These are phyloP conservation scores for Selene dorsalis DNA, from an alignment of 2,797 vertebrate genomes.

Conservation along the genomic window DNA sequence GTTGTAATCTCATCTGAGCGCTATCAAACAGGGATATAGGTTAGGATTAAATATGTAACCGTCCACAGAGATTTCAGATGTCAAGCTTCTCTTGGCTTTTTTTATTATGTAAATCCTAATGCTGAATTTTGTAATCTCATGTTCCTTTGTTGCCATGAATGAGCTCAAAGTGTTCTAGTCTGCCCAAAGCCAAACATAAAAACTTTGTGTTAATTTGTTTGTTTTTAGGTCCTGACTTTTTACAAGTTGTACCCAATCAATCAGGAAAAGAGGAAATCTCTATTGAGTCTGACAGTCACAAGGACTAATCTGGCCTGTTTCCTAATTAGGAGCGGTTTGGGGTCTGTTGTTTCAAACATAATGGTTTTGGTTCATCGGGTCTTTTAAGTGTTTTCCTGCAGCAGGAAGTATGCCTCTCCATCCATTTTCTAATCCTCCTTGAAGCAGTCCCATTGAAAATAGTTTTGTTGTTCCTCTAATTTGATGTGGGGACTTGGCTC, in stretches of 20 bases:
- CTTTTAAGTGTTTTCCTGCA: constrained; percentile 49
- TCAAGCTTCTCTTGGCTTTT: constrained; percentile 19
- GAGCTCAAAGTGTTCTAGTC: constrained; percentile 17
- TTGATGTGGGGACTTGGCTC: constrained; percentile 26
- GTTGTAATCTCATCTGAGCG: constrained; percentile 36
- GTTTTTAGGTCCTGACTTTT: neutral
- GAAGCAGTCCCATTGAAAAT: constrained; percentile 21
- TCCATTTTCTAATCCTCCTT: constrained; percentile 27
- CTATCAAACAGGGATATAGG: constrained; percentile 2
- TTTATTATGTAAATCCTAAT: constrained; percentile 51
- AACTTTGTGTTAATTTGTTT: constrained; percentile 10
- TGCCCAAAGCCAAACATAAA: neutral
- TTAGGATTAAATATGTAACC: constrained; percentile 56
- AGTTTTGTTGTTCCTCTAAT: constrained; percentile 13
- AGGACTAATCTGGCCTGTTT: constrained; percentile 29
- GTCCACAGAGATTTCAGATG: constrained; percentile 32
- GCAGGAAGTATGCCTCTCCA: constrained; percentile 21
- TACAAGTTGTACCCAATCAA: neutral
- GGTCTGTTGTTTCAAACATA: constrained; percentile 35
- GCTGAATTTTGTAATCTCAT: constrained; percentile 50
- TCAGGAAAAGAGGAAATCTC: neutral
- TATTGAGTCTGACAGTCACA: constrained; percentile 11
- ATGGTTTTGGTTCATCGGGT: constrained; percentile 31
- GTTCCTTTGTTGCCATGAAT: constrained; percentile 24
- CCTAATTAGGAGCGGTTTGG: constrained; percentile 51